Evolutionary conservation across 1,140 invertebrate genomes (phyloP).

Genomic region (Rhopalosiphum maidis): DNA sequence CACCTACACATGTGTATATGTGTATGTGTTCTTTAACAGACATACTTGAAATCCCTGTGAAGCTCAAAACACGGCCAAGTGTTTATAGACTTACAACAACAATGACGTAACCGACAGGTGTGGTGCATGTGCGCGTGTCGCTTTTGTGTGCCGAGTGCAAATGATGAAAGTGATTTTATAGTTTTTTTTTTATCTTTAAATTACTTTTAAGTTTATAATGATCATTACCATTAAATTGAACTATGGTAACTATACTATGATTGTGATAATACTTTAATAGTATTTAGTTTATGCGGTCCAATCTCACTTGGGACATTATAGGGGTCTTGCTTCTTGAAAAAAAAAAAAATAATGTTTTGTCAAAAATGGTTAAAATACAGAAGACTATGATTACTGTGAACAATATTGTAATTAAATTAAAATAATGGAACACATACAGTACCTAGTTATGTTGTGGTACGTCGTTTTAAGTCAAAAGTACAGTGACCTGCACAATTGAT

Average conservation of each 20-base stretch:
- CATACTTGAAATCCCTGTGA: background rate
- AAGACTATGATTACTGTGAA: background rate
- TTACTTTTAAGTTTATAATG: background rate
- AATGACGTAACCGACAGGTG: background rate
- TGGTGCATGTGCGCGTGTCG: background rate
- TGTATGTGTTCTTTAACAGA: background rate
- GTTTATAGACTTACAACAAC: background rate
- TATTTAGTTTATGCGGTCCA: background rate
- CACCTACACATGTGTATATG: too few species aligned
- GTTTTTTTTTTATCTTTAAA: background rate
- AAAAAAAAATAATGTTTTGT: background rate
- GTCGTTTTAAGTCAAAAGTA: background rate
- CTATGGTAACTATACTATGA: too few species aligned
- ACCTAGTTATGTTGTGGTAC: too few species aligned
- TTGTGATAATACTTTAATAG: too few species aligned
- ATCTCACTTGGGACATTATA: background rate
- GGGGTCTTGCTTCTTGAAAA: background rate
- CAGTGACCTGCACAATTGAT: background rate
- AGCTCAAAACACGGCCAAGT: background rate
- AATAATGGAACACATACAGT: background rate
- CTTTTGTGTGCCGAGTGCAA: background rate
- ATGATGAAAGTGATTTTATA: background rate
- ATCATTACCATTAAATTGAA: background rate
- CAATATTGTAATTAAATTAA: background rate
- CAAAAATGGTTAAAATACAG: background rate